A percentile compares a stretch with the other conserved stretches of the same genome.
phyloP scores from a whole-genome alignment of 2,797 vertebrate species.

The Lepidocolaptes lacrymiger region DNA sequence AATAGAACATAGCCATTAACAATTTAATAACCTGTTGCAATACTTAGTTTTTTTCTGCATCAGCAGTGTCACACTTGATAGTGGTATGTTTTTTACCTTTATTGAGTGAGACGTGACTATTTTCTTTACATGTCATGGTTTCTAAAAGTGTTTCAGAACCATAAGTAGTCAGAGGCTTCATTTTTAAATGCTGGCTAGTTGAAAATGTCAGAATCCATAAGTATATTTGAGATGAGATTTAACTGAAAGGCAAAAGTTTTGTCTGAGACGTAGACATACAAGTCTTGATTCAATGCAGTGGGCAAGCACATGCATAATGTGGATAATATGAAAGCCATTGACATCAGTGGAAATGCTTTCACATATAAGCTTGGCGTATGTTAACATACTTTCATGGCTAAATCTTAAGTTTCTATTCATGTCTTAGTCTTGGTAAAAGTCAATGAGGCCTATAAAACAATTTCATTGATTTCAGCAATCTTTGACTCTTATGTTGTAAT shows the following conservation, averaged over 20 bases:
- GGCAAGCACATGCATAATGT: not conserved
- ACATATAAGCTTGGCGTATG: not conserved
- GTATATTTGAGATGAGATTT: not conserved
- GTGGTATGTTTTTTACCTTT: slow-evolving; percentile 32
- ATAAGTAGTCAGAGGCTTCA: not conserved
- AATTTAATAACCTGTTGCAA: slow-evolving; percentile 68
- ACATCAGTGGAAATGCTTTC: not conserved
- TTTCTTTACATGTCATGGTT: not conserved
- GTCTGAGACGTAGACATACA: not conserved
- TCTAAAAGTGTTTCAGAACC: not conserved
- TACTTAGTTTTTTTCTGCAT: slow-evolving; percentile 40
- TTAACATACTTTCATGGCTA: not conserved
- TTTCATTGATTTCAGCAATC: not conserved
- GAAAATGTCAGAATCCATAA: slow-evolving; percentile 31
- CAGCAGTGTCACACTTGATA: slow-evolving; percentile 50
- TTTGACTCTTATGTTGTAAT: not conserved
- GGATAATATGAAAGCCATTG: not conserved
- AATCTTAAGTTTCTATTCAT: not conserved
- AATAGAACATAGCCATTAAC: slow-evolving; percentile 65
- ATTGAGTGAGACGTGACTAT: slow-evolving; percentile 24
- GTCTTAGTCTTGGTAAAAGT: not conserved
- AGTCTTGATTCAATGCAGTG: not conserved
- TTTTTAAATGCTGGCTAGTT: slow-evolving; percentile 1
- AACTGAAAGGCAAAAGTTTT: not conserved
- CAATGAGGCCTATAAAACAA: not conserved